These are phyloP conservation scores for Prosapia bicincta DNA, from an alignment of 2,888 invertebrate species.

Conservation along the genomic window DNA sequence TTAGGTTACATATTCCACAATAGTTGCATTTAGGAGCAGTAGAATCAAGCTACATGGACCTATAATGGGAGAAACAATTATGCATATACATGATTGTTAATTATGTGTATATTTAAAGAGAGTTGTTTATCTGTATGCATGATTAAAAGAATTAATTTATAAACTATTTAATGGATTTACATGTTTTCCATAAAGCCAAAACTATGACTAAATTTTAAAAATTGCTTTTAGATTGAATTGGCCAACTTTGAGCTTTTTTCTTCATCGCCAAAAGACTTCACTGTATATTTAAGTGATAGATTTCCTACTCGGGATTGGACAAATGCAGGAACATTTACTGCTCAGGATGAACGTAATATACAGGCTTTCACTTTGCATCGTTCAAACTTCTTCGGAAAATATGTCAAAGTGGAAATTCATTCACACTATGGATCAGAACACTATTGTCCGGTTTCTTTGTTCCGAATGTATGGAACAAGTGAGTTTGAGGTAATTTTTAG, in stretches of 20 bases:
- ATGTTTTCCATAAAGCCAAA: too few species aligned
- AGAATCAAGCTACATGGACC: too few species aligned
- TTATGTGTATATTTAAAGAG: too few species aligned
- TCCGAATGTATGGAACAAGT: conserved; percentile 89
- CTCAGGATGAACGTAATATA: conserved; percentile 79
- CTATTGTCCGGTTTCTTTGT: conserved; percentile 95
- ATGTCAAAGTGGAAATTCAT: conserved; percentile 63
- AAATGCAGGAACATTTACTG: conserved; percentile 80
- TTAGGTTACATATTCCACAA: too few species aligned
- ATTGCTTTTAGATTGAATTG: conserved; percentile 67
- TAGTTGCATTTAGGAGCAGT: too few species aligned
- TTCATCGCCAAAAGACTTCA: conserved; percentile 90
- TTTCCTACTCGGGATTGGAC: conserved; percentile 92
- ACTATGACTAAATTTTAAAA: too few species aligned
- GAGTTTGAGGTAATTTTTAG: conserved; percentile 87
- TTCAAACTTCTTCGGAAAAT: conserved; percentile 48
- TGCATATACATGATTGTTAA: too few species aligned
- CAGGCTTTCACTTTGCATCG: conserved; percentile 82
- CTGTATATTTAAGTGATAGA: conserved; percentile 81
- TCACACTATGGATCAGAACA: conserved; percentile 96
- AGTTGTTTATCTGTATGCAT: too few species aligned
- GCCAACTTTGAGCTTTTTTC: conserved; percentile 98
- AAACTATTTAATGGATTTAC: too few species aligned
- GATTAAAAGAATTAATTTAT: too few species aligned
- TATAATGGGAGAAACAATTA: too few species aligned